Percentiles rank a stretch among this genome's conserved stretches.
Conservation (phyloP, 2,797 vertebrate species). For the Triplophysa bombifrons region DNA sequence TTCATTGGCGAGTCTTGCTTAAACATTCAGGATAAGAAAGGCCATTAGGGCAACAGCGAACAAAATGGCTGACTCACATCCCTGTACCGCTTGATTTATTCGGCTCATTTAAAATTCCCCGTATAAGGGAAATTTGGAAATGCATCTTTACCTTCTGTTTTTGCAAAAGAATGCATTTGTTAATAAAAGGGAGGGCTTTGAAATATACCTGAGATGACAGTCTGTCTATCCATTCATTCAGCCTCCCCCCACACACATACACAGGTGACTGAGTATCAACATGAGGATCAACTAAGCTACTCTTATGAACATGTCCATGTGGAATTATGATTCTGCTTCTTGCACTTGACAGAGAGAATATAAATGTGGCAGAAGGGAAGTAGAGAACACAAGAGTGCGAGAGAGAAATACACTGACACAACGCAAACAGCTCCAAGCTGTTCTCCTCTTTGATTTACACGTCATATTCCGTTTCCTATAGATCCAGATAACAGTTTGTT, state of each 20-base stretch:
- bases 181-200: not conserved
- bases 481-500: slow-evolving; percentile 16
- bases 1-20: slow-evolving; percentile 8
- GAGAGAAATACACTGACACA: slow-evolving; percentile 19
- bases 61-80: slow-evolving; percentile 29
- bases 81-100: not conserved
- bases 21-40: slow-evolving; percentile 12
- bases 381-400: not conserved
- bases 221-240: slow-evolving; percentile 22
- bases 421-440: slow-evolving; percentile 27
- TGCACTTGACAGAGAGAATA: slow-evolving; percentile 29
- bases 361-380: slow-evolving; percentile 6
- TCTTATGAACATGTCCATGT: slow-evolving; percentile 39
- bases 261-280: not conserved
- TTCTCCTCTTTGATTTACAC: slow-evolving; percentile 32
- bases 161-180: not conserved
- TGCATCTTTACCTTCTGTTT: not conserved
- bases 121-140: not conserved
- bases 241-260: not conserved
- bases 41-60: slow-evolving; percentile 29
- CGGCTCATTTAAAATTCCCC: slow-evolving; percentile 18
- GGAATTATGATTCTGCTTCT: slow-evolving; percentile 30
- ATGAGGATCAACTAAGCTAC: slow-evolving; percentile 19
- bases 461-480: slow-evolving; percentile 23
- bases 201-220: not conserved